These are phyloP conservation scores for Drosophila subpulchrella DNA, from an alignment of 1,140 invertebrate genomes.

Conservation along the genomic window DNA sequence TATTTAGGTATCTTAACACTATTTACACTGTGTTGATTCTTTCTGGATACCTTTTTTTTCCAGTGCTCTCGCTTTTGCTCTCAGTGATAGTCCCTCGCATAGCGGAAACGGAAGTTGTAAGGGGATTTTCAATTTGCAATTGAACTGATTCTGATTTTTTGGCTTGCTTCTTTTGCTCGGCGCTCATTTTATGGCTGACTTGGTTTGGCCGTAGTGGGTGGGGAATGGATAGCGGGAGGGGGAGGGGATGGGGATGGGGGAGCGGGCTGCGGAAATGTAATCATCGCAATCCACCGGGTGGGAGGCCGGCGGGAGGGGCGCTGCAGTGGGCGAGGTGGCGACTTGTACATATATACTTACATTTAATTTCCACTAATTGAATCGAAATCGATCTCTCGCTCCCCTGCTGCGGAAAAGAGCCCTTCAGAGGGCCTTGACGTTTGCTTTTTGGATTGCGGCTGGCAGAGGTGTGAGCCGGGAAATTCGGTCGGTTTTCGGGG, in stretches of 20 bases:
- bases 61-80: not conserved
- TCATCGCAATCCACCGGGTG: slow-evolving; percentile 66
- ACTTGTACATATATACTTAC: slow-evolving; percentile 69
- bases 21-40: not conserved
- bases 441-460: slow-evolving; percentile 45
- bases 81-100: slow-evolving; percentile 43
- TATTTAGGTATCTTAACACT: not conserved
- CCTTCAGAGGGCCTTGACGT: slow-evolving; percentile 49
- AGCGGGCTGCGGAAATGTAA: slow-evolving; percentile 72
- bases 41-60: not conserved
- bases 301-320: slow-evolving; percentile 1
- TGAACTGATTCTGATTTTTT: slow-evolving; percentile 79
- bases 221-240: slow-evolving; percentile 37
- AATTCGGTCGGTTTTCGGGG: slow-evolving; percentile 10
- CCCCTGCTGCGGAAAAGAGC: slow-evolving; percentile 51
- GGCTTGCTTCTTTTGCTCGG: slow-evolving; percentile 68
- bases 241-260: slow-evolving; percentile 40
- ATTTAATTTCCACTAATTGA: slow-evolving; percentile 83
- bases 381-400: slow-evolving; percentile 78
- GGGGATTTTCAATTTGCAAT: slow-evolving; percentile 83
- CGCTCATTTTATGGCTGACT: slow-evolving; percentile 81
- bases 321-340: slow-evolving; percentile 13
- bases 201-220: slow-evolving; percentile 54
- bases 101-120: slow-evolving; percentile 82
- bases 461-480: slow-evolving; percentile 15